A percentile compares a stretch with the other conserved stretches of the same genome.
These are phyloP conservation scores for Synergus gifuensis DNA, from an alignment of 2,888 invertebrate species.

Conservation along the genomic window DNA sequence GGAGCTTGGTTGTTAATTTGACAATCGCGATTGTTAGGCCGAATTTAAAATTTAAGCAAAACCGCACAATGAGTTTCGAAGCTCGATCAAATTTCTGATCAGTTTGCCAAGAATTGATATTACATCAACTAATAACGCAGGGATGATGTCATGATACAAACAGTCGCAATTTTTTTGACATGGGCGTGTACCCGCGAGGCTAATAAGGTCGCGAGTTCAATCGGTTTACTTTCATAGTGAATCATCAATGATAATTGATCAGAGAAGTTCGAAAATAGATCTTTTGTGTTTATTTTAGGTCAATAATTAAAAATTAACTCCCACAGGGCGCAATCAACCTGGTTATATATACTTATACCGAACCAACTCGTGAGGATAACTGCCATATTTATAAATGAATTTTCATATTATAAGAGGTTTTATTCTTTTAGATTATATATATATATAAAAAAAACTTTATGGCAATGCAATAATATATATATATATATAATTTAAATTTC, in stretches of 20 bases:
- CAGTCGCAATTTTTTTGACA: slow-evolving; percentile 15
- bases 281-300: background rate
- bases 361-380: background rate
- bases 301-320: background rate
- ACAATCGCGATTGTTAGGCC: slow-evolving; percentile 31
- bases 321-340: background rate
- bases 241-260: slow-evolving; percentile 2
- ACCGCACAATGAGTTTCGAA: slow-evolving; percentile 25
- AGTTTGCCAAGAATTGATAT: slow-evolving; percentile 13
- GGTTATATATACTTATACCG: background rate
- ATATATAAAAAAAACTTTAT: too few relatives aligned
- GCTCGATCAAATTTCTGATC: slow-evolving; percentile 32
- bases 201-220: slow-evolving; percentile 30
- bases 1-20: slow-evolving; percentile 27
- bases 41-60: slow-evolving; percentile 32
- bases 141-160: slow-evolving; percentile 36
- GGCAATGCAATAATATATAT: too few relatives aligned
- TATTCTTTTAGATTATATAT: too few relatives aligned
- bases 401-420: too few relatives aligned
- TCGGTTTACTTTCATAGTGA: slow-evolving; percentile 11
- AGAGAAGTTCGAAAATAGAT: background rate
- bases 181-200: slow-evolving; percentile 23
- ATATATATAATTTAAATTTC: too few relatives aligned
- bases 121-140: slow-evolving; percentile 27
- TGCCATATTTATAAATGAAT: too few relatives aligned